A percentile compares a stretch with the other conserved stretches of the same genome.
These are phyloP conservation scores for Phaenicophaeus curvirostris DNA, from an alignment of 2,797 vertebrate species.

Conservation along the genomic window DNA sequence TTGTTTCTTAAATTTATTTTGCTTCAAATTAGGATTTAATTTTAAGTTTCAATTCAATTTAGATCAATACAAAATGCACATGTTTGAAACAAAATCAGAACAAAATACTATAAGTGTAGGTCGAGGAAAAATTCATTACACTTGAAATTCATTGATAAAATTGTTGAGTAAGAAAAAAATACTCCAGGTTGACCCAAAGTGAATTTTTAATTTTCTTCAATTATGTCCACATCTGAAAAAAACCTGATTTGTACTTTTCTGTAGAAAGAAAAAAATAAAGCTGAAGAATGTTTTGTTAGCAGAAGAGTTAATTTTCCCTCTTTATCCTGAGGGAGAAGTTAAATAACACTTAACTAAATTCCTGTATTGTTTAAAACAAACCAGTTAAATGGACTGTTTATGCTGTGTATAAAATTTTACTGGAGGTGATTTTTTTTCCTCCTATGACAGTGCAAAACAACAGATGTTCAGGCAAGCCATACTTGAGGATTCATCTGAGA, in stretches of 20 bases:
- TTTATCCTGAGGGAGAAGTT: neutral
- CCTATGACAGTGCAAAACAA: neutral
- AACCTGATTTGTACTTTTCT: neutral
- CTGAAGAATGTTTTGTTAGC: neutral
- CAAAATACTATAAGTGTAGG: neutral
- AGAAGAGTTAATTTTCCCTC: neutral
- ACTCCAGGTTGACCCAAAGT: neutral
- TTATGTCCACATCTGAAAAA: neutral
- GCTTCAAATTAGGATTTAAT: neutral
- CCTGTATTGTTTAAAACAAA: neutral
- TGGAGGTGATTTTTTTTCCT: neutral
- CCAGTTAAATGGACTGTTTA: neutral
- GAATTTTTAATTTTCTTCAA: neutral
- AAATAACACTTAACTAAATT: neutral
- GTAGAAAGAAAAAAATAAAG: neutral
- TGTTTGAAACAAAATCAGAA: neutral
- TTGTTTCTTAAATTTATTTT: neutral
- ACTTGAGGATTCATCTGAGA: neutral
- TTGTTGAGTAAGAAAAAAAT: neutral
- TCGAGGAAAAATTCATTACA: neutral
- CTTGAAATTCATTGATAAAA: neutral
- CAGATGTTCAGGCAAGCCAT: neutral
- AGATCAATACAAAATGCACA: neutral
- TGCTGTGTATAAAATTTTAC: neutral
- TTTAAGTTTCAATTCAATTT: neutral